Conservation (phyloP, 2,888 invertebrate genomes). For the Platycheirus rosarum region DNA sequence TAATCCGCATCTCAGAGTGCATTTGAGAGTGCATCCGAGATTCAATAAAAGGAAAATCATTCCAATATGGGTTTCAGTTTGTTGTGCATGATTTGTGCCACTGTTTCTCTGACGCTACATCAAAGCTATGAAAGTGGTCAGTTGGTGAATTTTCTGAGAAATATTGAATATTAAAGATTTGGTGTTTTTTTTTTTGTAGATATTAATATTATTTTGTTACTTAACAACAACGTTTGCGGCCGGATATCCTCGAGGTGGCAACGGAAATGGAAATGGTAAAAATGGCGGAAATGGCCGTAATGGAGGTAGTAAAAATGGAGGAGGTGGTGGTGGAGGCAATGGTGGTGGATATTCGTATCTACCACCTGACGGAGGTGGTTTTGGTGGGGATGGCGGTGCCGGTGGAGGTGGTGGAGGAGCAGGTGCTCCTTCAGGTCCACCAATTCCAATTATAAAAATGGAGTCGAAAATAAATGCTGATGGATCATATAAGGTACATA, state of each 20-base stretch:
- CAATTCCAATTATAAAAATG: constrained; percentile 80
- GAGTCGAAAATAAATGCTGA: constrained; percentile 80
- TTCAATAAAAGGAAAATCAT: constrained; percentile 55
- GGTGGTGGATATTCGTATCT: constrained; percentile 75
- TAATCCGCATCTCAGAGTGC: constrained; percentile 33
- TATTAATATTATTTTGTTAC: constrained; percentile 46
- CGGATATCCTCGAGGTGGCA: constrained; percentile 64
- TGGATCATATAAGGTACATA: constrained; percentile 82
- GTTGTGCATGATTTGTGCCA: constrained; percentile 40
- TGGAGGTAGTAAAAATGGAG: constrained; percentile 30
- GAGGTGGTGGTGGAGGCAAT: constrained; percentile 62
- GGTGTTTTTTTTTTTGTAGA: constrained; percentile 33
- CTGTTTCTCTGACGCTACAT: constrained; percentile 22
- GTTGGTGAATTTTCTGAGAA: constrained; percentile 3
- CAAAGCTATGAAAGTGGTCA: constrained; percentile 55
- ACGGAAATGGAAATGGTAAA: constrained; percentile 52
- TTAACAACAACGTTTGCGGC: constrained; percentile 43
- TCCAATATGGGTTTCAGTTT: constrained; percentile 51
- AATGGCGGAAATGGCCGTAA: constrained; percentile 16
- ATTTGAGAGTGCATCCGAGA: constrained; percentile 13
- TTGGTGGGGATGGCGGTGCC: constrained; percentile 71
- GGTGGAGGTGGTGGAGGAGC: constrained; percentile 71
- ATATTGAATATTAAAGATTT: neutral
- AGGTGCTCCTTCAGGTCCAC: constrained; percentile 76
- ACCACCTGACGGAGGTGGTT: constrained; percentile 76